Conservation (phyloP, 1,140 invertebrate species). For the Drosophila paulistorum region DNA sequence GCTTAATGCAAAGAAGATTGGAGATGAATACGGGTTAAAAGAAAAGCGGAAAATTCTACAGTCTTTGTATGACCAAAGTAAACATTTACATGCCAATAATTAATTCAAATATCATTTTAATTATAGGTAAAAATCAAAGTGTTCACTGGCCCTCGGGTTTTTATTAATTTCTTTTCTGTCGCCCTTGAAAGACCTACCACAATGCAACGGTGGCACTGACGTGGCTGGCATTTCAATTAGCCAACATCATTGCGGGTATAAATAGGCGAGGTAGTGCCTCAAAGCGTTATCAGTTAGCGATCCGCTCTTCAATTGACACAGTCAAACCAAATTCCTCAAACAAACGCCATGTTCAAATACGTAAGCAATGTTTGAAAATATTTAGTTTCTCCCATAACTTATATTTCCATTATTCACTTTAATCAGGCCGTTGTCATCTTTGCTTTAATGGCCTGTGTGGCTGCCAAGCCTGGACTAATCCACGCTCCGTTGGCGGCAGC, state of each 20-base stretch:
- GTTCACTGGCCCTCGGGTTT: constrained; percentile 74
- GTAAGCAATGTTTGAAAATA: constrained; percentile 51
- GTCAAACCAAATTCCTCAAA: constrained; percentile 31
- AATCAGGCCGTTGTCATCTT: constrained; percentile 62
- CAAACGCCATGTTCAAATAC: constrained; percentile 74
- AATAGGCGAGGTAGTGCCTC: constrained; percentile 49
- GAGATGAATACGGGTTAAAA: too few relatives aligned
- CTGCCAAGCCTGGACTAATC: constrained; percentile 76
- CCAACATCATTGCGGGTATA: constrained; percentile 44
- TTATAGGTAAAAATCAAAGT: constrained; percentile 1
- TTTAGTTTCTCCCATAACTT: neutral
- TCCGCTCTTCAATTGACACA: constrained; percentile 43
- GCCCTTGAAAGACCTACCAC: constrained; percentile 64
- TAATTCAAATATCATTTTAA: too few relatives aligned
- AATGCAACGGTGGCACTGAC: constrained; percentile 39
- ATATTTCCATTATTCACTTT: neutral
- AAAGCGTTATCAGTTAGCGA: constrained; percentile 59
- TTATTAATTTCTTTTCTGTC: constrained; percentile 21
- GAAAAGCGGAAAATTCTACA: too few relatives aligned
- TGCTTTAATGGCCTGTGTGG: constrained; percentile 79
- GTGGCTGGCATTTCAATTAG: constrained; percentile 54
- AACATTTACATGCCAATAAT: too few relatives aligned
- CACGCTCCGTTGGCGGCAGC: constrained; percentile 68
- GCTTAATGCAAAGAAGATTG: too few relatives aligned
- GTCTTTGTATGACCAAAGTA: too few relatives aligned